Percentiles rank a stretch among this genome's conserved stretches.
phyloP scores from a whole-genome alignment of 2,113 vertebrate genomes.

The Hippocampus comes region DNA sequence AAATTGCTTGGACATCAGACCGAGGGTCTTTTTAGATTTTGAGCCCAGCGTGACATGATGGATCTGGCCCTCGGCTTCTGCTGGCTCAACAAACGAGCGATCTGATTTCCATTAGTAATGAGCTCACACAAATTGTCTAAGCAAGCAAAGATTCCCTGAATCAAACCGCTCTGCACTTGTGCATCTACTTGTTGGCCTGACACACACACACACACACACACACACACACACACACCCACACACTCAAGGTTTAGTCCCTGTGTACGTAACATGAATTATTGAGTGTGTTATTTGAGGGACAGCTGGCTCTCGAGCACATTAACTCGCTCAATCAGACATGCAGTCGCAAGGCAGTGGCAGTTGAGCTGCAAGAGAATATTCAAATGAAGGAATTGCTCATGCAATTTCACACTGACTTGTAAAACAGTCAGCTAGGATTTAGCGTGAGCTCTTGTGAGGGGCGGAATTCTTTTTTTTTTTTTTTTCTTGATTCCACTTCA shows the following conservation, averaged over 20 bases:
- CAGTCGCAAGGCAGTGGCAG: slow-evolving; percentile 23
- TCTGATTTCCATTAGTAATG: slow-evolving; percentile 63
- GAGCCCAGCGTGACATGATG: slow-evolving; percentile 52
- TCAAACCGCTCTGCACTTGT: slow-evolving; percentile 31
- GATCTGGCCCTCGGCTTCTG: slow-evolving; percentile 60
- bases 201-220: slow-evolving; percentile 4
- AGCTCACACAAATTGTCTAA: slow-evolving; percentile 37
- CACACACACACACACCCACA: slow-evolving; percentile 1
- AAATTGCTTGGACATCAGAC: slow-evolving; percentile 27
- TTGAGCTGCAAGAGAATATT: slow-evolving; percentile 23
- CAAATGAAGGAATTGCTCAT: slow-evolving; percentile 32
- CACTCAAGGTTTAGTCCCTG: slow-evolving; percentile 7
- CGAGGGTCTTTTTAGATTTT: slow-evolving; percentile 11
- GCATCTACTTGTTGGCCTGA: slow-evolving; percentile 16
- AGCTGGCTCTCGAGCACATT: slow-evolving; percentile 63
- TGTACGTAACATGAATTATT: slow-evolving; percentile 65
- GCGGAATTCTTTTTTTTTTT: slow-evolving; percentile 6
- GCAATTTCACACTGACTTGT: slow-evolving; percentile 43
- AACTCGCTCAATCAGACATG: slow-evolving; percentile 46
- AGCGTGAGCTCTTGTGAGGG: slow-evolving; percentile 21
- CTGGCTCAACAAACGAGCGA: slow-evolving; percentile 60
- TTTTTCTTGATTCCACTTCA: slow-evolving; percentile 15
- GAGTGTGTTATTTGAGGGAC: slow-evolving; percentile 73
- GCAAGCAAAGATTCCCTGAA: slow-evolving; percentile 23
- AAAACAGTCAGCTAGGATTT: slow-evolving; percentile 10